Conservation (phyloP, 2,888 invertebrate species). For the Pachliopta kotzebuea region DNA sequence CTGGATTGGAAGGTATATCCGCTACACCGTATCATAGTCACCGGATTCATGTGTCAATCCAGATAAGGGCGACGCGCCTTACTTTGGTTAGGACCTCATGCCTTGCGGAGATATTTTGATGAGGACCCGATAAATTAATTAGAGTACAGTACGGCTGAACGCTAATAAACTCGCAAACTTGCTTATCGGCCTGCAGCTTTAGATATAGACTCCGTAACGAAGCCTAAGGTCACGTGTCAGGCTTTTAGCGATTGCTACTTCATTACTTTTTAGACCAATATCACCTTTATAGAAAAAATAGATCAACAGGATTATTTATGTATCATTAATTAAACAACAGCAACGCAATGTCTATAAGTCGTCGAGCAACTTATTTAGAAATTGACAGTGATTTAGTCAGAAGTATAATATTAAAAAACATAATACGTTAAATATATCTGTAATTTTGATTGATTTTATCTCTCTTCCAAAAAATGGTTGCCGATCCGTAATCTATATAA, state of each 20-base stretch:
- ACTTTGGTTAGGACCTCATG: constrained; percentile 58
- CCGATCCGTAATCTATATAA: background rate
- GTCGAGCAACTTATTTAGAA: no score
- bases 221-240: constrained; percentile 22
- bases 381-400: no score
- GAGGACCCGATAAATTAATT: constrained; percentile 71
- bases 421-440: no score
- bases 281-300: no score
- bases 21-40: constrained; percentile 31
- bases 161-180: constrained; percentile 57
- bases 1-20: constrained; percentile 33
- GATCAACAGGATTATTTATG: no score
- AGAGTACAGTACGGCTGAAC: constrained; percentile 47
- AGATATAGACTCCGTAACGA: constrained; percentile 38
- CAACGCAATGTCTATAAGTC: no score
- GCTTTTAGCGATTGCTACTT: constrained; percentile 3
- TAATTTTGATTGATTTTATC: no score
- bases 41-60: constrained; percentile 31
- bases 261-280: background rate
- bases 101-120: constrained; percentile 67
- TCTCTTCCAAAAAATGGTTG: no score
- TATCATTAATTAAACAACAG: no score
- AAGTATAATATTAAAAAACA: no score
- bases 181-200: constrained; percentile 56
- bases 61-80: constrained; percentile 38